phyloP scores from a whole-genome alignment of 2,888 invertebrate species.

The Cerastis rubricosa region DNA sequence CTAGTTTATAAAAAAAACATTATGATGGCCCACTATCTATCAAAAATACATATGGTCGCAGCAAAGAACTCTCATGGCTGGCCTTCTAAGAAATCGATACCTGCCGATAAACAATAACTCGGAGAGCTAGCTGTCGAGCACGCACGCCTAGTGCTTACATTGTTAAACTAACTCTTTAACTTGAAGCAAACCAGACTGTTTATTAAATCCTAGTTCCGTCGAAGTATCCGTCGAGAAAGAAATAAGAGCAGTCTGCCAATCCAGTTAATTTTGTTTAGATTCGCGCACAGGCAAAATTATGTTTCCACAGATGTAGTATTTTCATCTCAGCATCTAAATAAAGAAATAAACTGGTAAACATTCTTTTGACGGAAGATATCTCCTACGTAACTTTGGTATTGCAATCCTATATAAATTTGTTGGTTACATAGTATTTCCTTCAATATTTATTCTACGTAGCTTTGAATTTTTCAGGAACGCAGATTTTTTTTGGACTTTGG shows the following conservation, averaged over 20 bases:
- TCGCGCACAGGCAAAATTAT: background rate
- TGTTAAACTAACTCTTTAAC: slow-evolving; percentile 18
- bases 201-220: slow-evolving; percentile 5
- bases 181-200: slow-evolving; percentile 42
- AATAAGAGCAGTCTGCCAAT: slow-evolving; percentile 25
- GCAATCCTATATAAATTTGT: background rate
- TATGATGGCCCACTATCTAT: background rate
- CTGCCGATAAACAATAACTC: slow-evolving; percentile 33
- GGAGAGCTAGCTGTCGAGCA: slow-evolving; percentile 15
- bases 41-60: background rate
- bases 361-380: background rate
- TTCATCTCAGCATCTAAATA: background rate
- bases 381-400: background rate
- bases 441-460: background rate
- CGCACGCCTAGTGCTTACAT: slow-evolving; percentile 26
- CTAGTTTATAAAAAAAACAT: background rate
- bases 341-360: background rate
- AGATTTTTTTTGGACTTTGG: too few relatives aligned
- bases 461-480: background rate
- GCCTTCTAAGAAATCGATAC: slow-evolving; percentile 37
- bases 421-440: background rate
- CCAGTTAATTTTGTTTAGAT: slow-evolving; percentile 30
- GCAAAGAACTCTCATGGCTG: background rate
- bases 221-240: background rate
- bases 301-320: background rate